phyloP scores from a whole-genome alignment of 1,140 invertebrate genomes.

The Plectrocnemia conspersa region DNA sequence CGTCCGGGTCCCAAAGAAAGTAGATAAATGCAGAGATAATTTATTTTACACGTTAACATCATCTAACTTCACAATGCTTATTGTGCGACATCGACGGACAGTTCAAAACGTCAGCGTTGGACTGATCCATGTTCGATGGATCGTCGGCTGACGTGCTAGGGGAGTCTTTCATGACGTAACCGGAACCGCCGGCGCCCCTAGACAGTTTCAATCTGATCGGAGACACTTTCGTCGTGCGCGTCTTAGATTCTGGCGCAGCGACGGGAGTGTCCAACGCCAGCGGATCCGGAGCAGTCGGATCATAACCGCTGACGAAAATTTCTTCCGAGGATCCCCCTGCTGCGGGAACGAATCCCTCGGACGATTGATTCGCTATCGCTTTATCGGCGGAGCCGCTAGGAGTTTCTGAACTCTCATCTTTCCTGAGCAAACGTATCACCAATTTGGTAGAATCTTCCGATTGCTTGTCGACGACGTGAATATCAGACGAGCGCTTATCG shows the following conservation, averaged over 20 bases:
- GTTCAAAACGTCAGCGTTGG: slow-evolving; percentile 39
- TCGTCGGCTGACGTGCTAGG: slow-evolving; percentile 39
- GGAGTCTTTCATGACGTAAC: slow-evolving; percentile 56
- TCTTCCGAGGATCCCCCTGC: slow-evolving; percentile 37
- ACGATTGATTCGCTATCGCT: slow-evolving; percentile 34
- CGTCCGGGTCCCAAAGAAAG: no score
- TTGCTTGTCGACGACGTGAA: slow-evolving; percentile 57
- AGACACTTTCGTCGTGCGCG: slow-evolving; percentile 62
- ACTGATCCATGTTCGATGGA: slow-evolving; percentile 30
- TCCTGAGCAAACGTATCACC: slow-evolving; percentile 50
- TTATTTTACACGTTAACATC: slow-evolving; percentile 57
- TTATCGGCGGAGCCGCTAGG: slow-evolving; percentile 34
- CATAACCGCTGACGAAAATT: slow-evolving; percentile 50
- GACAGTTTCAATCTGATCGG: slow-evolving; percentile 79
- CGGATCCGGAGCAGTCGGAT: slow-evolving; percentile 45
- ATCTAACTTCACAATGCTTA: slow-evolving; percentile 82
- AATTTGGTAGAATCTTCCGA: slow-evolving; percentile 61
- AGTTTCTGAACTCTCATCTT: slow-evolving; percentile 39
- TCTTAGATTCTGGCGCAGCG: slow-evolving; percentile 46
- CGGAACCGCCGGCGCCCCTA: slow-evolving; percentile 67
- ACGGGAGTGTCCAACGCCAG: slow-evolving; percentile 47
- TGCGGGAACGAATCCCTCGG: neutral
- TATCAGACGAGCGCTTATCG: slow-evolving; percentile 54
- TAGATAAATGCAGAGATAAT: no score
- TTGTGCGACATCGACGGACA: slow-evolving; percentile 58